Evolutionary conservation across 2,113 vertebrate species (phyloP), one percentile per base, ranked within the genome.

Genomic region (Paradisaea rubra): DNA sequence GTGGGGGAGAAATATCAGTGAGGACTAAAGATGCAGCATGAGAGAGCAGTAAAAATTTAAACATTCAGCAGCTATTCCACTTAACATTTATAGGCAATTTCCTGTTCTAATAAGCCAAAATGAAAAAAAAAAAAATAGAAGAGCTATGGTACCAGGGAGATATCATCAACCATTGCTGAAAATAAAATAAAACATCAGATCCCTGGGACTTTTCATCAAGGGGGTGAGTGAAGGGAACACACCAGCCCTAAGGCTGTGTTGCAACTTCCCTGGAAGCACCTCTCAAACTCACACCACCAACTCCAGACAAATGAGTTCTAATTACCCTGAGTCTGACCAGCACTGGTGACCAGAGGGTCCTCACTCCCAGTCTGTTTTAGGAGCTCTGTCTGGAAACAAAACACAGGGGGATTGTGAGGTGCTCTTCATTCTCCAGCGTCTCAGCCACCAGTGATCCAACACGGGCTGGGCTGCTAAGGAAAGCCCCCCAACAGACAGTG

Each of bases 41-140:
- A 82, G 78, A 94, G 76, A 53, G 41, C 66, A 93, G 53, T 84
- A 84, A 81, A 92, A 64, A 77, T 57, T 27, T 42, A 76, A 79
- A 87, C 57, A 45, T 65, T 91, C 81, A 86, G 78, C 77, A 87
- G 74, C 50, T 65, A 87, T 64, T 71, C 39, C 66, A 70, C 33
- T 50, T 59, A 70, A 85, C 50, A 65, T 80, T 91, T 82, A 93
- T 57, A 33, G 37, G 66, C 47, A n/a, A 91, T 89, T 85, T 89
- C 81, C 95, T 94, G 37, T 79, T 87, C 81, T 91, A 85, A 88
- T 77, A 80, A 72, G 50, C 22, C 66, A 70, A 89, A 96, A 89
- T 54, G 20, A n/a, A 59, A 70, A 28, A 80, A 74, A 60, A 35
- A 5, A 24, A 1, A 27, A 44, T 2, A 52, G 31, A 76, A 69